These are phyloP conservation scores for Chelidonichthys spinosus DNA, from an alignment of 2,797 vertebrate genomes.

Conservation along the genomic window DNA sequence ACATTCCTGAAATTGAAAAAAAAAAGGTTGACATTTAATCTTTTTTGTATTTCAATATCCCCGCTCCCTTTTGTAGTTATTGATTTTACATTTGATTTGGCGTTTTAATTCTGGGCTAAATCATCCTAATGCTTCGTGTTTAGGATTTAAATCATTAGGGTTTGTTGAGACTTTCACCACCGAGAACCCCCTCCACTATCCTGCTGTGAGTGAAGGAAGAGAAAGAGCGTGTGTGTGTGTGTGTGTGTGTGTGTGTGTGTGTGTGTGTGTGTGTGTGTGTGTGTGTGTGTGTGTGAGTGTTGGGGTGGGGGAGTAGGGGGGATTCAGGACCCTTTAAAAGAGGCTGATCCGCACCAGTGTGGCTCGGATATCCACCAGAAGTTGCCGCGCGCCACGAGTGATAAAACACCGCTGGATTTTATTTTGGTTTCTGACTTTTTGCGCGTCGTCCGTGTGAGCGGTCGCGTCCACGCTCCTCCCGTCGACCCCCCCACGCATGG, in stretches of 20 bases:
- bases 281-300: constrained; percentile 8
- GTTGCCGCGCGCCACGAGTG: neutral
- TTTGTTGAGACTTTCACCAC: neutral
- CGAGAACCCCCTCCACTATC: too few species aligned
- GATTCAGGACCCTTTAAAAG: constrained; percentile 57
- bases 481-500: neutral
- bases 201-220: constrained; percentile 4
- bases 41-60: neutral
- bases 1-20: neutral
- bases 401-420: neutral
- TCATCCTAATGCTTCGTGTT: neutral
- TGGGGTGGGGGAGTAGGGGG: constrained; percentile 18
- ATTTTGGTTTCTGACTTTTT: accelerated
- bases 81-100: neutral
- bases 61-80: neutral
- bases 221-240: constrained; percentile 9
- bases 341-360: constrained; percentile 8
- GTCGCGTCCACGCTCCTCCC: too few species aligned
- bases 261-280: constrained; percentile 7
- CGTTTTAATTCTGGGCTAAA: neutral
- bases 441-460: too few species aligned
- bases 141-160: too few species aligned
- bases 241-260: constrained; percentile 4
- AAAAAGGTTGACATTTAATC: neutral
- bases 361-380: neutral